Conservation (phyloP, 2,888 invertebrate species). For the Nomada lathburiana region DNA sequence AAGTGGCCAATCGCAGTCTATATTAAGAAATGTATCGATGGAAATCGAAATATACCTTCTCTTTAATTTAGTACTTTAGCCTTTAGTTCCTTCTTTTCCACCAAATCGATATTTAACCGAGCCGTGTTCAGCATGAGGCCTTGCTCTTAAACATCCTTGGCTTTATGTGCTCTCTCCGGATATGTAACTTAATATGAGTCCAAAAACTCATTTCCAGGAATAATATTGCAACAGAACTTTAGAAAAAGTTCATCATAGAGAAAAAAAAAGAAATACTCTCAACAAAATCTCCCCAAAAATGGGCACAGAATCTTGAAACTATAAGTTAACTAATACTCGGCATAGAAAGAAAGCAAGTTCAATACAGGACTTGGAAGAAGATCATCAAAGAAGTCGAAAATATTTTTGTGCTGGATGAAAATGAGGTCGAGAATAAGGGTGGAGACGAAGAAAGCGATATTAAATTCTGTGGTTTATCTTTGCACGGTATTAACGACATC, state of each 20-base stretch:
- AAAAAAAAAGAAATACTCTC: slow-evolving; percentile 10
- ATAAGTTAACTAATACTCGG: slow-evolving; percentile 2
- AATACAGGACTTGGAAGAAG: not conserved
- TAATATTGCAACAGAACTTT: slow-evolving; percentile 17
- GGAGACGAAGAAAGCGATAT: slow-evolving; percentile 32
- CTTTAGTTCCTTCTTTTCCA: slow-evolving; percentile 45
- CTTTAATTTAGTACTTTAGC: slow-evolving; percentile 41
- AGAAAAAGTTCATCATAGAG: slow-evolving; percentile 12
- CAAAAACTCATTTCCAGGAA: slow-evolving; percentile 20
- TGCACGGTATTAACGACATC: slow-evolving; percentile 92
- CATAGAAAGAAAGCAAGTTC: not conserved
- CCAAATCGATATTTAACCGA: slow-evolving; percentile 50
- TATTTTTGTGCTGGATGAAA: slow-evolving; percentile 26
- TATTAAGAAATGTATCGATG: slow-evolving; percentile 47
- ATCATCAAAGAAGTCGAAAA: slow-evolving; percentile 31
- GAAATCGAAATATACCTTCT: slow-evolving; percentile 39
- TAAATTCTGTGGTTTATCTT: slow-evolving; percentile 84
- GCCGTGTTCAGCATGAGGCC: slow-evolving; percentile 51
- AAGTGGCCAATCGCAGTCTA: slow-evolving; percentile 60
- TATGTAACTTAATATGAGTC: slow-evolving; percentile 14
- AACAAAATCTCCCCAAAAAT: slow-evolving; percentile 16
- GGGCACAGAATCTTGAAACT: slow-evolving; percentile 7
- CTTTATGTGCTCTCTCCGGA: slow-evolving; percentile 20
- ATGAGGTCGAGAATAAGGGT: slow-evolving; percentile 54
- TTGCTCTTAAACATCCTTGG: slow-evolving; percentile 38